phyloP scores from a whole-genome alignment of 1,140 invertebrate species.

The Oncopeltus fasciatus region DNA sequence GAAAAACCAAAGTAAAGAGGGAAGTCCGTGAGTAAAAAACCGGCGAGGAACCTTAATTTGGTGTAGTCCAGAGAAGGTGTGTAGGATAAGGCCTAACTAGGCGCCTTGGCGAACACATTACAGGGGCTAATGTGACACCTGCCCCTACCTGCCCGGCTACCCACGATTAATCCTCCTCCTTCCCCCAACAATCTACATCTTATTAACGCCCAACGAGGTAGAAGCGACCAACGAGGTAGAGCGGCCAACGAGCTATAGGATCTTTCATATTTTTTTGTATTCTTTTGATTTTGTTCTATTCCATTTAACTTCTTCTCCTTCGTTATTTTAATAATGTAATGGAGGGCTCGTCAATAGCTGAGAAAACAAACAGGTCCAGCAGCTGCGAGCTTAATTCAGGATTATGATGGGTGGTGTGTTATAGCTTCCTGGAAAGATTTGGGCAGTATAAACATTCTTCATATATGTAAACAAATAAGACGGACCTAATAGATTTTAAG shows the following conservation, averaged over 20 bases:
- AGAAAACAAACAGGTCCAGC: neutral
- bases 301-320: no score
- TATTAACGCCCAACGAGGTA: neutral
- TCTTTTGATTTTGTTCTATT: neutral
- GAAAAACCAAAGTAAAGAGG: no score
- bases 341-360: neutral
- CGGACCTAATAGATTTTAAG: no score
- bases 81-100: neutral
- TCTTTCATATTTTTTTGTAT: neutral
- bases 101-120: neutral
- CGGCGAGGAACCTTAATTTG: neutral
- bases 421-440: no score
- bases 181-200: conserved; percentile 1
- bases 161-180: neutral
- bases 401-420: no score
- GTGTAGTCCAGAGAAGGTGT: neutral
- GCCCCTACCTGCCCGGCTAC: neutral
- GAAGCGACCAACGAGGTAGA: neutral
- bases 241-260: neutral
- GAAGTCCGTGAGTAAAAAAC: no score
- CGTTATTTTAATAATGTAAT: neutral
- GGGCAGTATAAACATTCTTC: no score
- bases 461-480: no score
- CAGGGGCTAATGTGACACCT: neutral
- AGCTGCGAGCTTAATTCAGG: no score